phyloP scores from a whole-genome alignment of 2,113 vertebrate species.

The Rhadina sibilatrix region DNA sequence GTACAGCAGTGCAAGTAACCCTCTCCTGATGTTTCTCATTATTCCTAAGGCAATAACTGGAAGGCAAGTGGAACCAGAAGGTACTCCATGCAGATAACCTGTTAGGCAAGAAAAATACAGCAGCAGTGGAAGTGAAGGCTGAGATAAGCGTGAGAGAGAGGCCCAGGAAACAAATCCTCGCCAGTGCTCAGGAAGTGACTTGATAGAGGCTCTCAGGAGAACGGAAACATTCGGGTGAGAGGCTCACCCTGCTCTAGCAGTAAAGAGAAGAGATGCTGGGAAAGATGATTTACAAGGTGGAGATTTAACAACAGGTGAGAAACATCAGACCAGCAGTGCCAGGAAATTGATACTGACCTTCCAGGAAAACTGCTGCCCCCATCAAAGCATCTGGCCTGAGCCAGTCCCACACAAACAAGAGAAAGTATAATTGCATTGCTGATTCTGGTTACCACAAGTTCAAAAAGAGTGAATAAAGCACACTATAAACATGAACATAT shows the following conservation, averaged over 20 bases:
- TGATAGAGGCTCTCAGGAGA: not conserved
- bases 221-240: fast-evolving
- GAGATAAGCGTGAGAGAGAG: not conserved
- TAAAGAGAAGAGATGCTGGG: not conserved
- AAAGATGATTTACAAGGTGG: not conserved
- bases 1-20: not conserved
- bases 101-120: not conserved
- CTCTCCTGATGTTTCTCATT: not conserved
- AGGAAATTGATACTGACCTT: constrained; percentile 23
- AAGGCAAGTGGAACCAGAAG: not conserved
- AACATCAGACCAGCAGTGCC: not conserved
- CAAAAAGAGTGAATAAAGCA: constrained; percentile 43
- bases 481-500: constrained; percentile 51
- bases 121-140: not conserved
- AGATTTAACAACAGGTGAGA: not conserved
- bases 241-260: not conserved
- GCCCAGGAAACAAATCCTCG: not conserved
- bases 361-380: not conserved
- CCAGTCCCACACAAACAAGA: constrained; percentile 15
- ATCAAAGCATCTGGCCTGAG: not conserved
- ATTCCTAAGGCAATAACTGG: not conserved
- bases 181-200: not conserved
- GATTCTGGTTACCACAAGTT: constrained; percentile 42
- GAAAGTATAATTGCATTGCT: constrained; percentile 29
- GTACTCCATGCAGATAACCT: not conserved